Evolutionary conservation across 2,888 invertebrate species (phyloP), one percentile per base, ranked within the genome.

Genomic region (Caenorhabditis doughertyi): DNA sequence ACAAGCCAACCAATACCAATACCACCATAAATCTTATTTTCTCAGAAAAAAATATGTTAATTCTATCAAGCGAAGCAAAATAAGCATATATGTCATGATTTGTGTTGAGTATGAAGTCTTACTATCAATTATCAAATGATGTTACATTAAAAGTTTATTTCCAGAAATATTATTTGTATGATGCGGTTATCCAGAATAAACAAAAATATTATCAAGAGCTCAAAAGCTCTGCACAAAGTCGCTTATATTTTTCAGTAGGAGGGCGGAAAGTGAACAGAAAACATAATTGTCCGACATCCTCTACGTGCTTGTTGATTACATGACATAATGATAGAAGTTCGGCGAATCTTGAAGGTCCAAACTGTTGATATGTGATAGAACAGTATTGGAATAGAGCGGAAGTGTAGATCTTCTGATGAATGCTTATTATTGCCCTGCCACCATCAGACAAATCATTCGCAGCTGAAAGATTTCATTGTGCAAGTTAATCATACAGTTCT

Each of bases 341-440:
- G 29, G 25, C 44, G 68, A 68, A 68, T 68, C 68, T 39, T 0
- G 55, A n/a, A 27, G 68, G 68, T 42, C 68, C 68, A 18, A 13
- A n/a, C 11, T 39, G 44, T 29, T 51, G 55, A 42, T 68, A 53
- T 29, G 39, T 68, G 35, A 53, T n/a, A 32, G 55, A 29, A 55
- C 68, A 68, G 8, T 55, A 56, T 44, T 68, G 68, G 18, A 68
- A 68, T 21, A 68, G 55, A 11, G 68, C 68, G 13, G 42, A 49
- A 18, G n/a, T 55, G 29, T 55, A 68, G 18, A 68, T 42, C 8
- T 56, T 53, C 16, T 68, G 68, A 35, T 68, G 68, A 5, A 55
- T 21, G 29, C 55, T 44, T 18, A 56, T 25, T 2, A 68, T 42
- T 11, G 16, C 42, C 42, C 32, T 13, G 5, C 49, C 65, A 16